Evolutionary conservation across 2,888 invertebrate genomes (phyloP), one percentile per base, ranked within the genome.

Genomic region (Nomada flava): DNA sequence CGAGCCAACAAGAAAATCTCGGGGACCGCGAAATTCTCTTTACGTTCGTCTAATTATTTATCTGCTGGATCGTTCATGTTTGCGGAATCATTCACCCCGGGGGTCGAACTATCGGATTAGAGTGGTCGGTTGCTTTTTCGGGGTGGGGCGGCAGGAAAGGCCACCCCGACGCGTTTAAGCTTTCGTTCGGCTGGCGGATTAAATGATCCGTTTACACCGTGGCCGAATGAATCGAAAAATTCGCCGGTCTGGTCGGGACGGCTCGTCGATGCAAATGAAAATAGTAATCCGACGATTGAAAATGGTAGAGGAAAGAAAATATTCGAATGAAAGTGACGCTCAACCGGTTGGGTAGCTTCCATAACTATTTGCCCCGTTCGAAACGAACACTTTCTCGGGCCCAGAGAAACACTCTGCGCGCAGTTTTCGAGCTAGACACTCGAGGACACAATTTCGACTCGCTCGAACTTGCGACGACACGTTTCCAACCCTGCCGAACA

Each of bases 31-130:
- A 71, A 44, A 71, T 79, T 76, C 69, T 68, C 79, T 71, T 73
- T 76, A 65, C 59, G 69, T 53, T 42, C 63, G 57, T 20, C 52
- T 79, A 81, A 81, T 81, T 81, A 81, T 79, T 73, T 73, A 81
- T 73, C 47, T 47, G 20, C 3, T 15, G 50, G 15, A 47, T 67
- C 76, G 50, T 18, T 42, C 50, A 15, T 67, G 79, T 62, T 64
- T 26, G 29, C 36, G 65, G 50, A 67, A 79, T 79, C 65, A 78
- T 79, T 79, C 62, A 71, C 53, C 36, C 60, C 20, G 47, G 60
- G 78, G 70, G 64, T 79, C 64, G 70, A 69, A 23, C 20, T 36
- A 53, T 53, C 29, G 50, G 76, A 75, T 36, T 23, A 23, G n/a
- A 68, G 15, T 13, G 52, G 20, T 11, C 13, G 50, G 65, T 15